Conservation (phyloP, 2,888 invertebrate genomes). For the Bibio marci region DNA sequence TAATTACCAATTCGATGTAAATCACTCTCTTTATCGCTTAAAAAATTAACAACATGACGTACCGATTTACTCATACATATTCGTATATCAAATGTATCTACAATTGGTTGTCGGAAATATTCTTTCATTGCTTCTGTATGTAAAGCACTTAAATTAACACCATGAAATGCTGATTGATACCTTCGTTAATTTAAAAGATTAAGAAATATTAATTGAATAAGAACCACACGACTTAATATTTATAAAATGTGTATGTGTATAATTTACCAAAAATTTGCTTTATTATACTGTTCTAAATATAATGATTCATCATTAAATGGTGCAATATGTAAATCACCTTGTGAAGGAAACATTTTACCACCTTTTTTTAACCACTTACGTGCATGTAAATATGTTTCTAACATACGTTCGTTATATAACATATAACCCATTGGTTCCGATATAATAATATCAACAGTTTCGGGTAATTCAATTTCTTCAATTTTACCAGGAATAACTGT, state of each 20-base stretch:
- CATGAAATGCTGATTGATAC: conserved; percentile 93
- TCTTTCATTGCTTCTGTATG: conserved; percentile 89
- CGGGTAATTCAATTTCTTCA: conserved; percentile 92
- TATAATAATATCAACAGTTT: conserved; percentile 90
- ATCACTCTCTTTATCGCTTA: conserved; percentile 80
- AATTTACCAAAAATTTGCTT: conserved; percentile 87
- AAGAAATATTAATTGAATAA: no score
- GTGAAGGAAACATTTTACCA: conserved; percentile 94
- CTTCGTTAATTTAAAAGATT: no score
- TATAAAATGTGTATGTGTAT: no score
- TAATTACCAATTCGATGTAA: conserved; percentile 63
- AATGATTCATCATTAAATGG: conserved; percentile 96
- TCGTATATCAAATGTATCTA: conserved; percentile 94
- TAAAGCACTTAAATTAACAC: conserved; percentile 84
- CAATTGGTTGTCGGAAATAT: conserved; percentile 95
- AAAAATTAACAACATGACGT: conserved; percentile 86
- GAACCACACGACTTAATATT: no score
- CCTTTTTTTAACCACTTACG: conserved; percentile 90
- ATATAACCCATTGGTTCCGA: conserved; percentile 99
- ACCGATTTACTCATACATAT: conserved; percentile 92
- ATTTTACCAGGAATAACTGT: conserved; percentile 94
- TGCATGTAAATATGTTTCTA: conserved; percentile 95
- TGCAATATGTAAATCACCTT: conserved; percentile 92
- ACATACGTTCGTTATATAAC: conserved; percentile 97
- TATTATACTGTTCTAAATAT: conserved; percentile 95